These are phyloP conservation scores for Sebastes diaconus DNA, from an alignment of 2,797 vertebrate genomes.

Conservation along the genomic window DNA sequence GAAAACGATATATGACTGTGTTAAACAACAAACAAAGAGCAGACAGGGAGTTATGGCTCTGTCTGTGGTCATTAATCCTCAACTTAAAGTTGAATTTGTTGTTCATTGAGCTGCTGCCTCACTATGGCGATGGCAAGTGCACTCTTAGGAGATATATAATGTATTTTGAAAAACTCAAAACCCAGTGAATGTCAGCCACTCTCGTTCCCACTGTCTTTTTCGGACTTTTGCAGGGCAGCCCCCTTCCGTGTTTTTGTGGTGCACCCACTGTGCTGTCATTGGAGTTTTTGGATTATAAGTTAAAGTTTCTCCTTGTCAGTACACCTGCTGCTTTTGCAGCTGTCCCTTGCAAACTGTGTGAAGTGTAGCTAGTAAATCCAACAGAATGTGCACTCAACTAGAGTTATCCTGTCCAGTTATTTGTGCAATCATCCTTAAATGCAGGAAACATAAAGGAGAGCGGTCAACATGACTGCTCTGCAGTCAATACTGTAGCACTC, in stretches of 20 bases:
- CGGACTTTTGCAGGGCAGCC: neutral
- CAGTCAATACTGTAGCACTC: too few species aligned
- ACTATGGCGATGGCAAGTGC: neutral
- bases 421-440: neutral
- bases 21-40: constrained; percentile 16
- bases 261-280: neutral
- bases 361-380: neutral
- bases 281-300: neutral
- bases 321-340: neutral
- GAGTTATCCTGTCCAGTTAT: neutral
- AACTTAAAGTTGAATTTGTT: constrained; percentile 2
- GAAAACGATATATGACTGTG: constrained; percentile 14
- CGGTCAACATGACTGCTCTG: neutral
- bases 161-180: neutral
- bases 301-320: neutral
- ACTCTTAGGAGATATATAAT: neutral
- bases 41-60: constrained; percentile 15
- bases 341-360: neutral
- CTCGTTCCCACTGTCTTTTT: neutral
- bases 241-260: neutral
- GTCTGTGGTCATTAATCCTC: constrained; percentile 23
- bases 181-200: neutral
- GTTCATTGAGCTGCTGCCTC: constrained; percentile 2
- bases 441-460: neutral
- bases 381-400: neutral